Conservation (phyloP, 2,797 vertebrate genomes). For the Nannoperca obscura region DNA sequence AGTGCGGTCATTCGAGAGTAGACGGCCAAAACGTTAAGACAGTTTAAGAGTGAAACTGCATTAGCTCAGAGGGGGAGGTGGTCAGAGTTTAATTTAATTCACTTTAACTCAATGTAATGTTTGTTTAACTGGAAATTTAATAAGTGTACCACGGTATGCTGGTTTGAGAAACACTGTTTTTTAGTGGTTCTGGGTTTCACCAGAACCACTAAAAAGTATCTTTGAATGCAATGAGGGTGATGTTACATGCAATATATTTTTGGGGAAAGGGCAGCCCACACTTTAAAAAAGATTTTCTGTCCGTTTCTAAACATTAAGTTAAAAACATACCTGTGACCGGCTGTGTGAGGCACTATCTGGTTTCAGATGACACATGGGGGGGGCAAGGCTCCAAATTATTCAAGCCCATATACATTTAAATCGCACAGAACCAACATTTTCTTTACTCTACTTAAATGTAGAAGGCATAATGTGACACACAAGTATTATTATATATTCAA, state of each 20-base stretch:
- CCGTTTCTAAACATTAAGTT: conserved; percentile 31
- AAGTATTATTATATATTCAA: conserved; percentile 61
- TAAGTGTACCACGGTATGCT: conserved; percentile 58
- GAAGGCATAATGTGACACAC: conserved; percentile 35
- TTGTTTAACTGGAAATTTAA: conserved; percentile 74
- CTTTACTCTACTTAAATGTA: conserved; percentile 26
- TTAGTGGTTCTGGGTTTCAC: conserved; percentile 48
- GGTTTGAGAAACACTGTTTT: conserved; percentile 55
- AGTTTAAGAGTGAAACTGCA: conserved; percentile 56
- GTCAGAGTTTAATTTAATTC: conserved; percentile 74
- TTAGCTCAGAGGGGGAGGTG: conserved; percentile 69
- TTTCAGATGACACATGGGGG: conserved; percentile 40
- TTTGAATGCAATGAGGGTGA: conserved; percentile 30
- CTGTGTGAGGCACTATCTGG: conserved; percentile 60
- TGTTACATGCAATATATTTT: conserved; percentile 29
- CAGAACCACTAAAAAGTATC: conserved; percentile 31
- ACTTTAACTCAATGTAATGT: conserved; percentile 68
- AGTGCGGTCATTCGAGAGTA: conserved; percentile 45
- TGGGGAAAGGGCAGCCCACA: conserved; percentile 9
- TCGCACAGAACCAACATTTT: conserved; percentile 43
- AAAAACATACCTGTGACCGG: conserved; percentile 44
- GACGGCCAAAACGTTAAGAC: conserved; percentile 59
- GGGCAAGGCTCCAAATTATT: conserved; percentile 31
- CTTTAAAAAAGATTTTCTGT: conserved; percentile 32
- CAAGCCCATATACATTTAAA: conserved; percentile 23